Evolutionary conservation across 2,888 invertebrate species (phyloP), one percentile per base, ranked within the genome.

Genomic region (Cremastobaeus sp.): DNA sequence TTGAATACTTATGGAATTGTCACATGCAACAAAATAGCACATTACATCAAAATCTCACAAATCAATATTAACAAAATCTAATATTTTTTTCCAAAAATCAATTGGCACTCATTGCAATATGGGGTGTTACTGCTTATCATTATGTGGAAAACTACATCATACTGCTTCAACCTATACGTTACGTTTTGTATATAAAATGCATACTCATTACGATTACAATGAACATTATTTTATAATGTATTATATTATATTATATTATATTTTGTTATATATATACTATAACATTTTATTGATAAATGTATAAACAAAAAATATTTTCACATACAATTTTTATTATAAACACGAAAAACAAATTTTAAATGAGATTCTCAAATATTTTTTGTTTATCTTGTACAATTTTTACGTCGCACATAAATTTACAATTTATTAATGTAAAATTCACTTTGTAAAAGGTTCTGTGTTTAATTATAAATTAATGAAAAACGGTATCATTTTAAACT

Each of bases 281-380:
- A 12, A 14, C 9, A 35, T 9, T 9, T 35, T 14, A 54, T 47
- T 54, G 12, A 45, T 11, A 55, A 6, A 9, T 32, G 37, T 34
- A 21, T 14, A 57, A 66, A 20, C 25, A 11, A 59, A 50, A 32
- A 43, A 43, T 21, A 45, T n/a, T 14, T 57, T 17, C n/a, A n/a
- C n/a, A n/a, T n/a, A n/a, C n/a, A n/a, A 9, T 15, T 52, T 45
- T 54, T n/a, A 18, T 37, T 20, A n/a, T n/a, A n/a, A n/a, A n/a
- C n/a, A n/a, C n/a, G n/a, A n/a, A n/a, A n/a, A n/a, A n/a, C n/a
- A n/a, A n/a, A n/a, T n/a, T n/a, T n/a, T n/a, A n/a, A n/a, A n/a
- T n/a, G n/a, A n/a, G n/a, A n/a, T n/a, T n/a, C n/a, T n/a, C n/a
- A n/a, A n/a, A n/a, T n/a, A n/a, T n/a, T n/a, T n/a, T n/a, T n/a